Base-by-base conservation (phyloP, 2,888 invertebrate genomes). In the Clistopyga incitator region DNA sequence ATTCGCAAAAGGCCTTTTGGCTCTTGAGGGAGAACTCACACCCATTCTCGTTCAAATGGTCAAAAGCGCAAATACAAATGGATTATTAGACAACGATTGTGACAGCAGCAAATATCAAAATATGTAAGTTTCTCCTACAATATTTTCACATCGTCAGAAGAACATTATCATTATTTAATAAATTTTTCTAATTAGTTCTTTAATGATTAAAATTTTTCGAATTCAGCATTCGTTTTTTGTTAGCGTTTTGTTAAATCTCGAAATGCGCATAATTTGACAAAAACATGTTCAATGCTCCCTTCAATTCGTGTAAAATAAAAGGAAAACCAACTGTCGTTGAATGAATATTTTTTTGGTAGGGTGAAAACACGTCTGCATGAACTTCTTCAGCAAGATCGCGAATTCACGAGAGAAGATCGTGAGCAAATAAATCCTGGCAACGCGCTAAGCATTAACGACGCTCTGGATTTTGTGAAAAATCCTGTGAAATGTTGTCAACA, bases 41-140 rank as follows among this genome's bases (percentile, higher is more conserved):
- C 99, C 99, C 0, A 99, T 99, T 92, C 94, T 99, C 65, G 99
- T 99, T 70, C 99, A 99, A 94, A 99, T 99, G 99, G 99, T 99
- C 50, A 99, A 99, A 93, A 99, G 99, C 86, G 99, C 99, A 29
- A 99, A 99, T 91, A 99, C 99, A 0, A 99, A 99, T 94, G 99
- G 99, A 87, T 91, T 99, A 52, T 94, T 99, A 61, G 99, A 99
- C 92, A 99, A 99, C 91, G 99, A 99, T 93, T 99, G 99, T 91
- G 99, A 99, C 93, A 98, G 98, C 18, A 98, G 98, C 90, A 98
- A 98, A 94, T 97, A 97, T 92, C 98, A 98, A 93, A 98, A 98
- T 92, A 97, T 98, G 98, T 98, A 93, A 95, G 96, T 81, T 38
- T 38, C 8, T 8, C 34, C 6, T 38, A 38, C 4, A 6, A 38